Evolutionary conservation across 2,888 invertebrate genomes (phyloP), one percentile per base, ranked within the genome.

Genomic region (Galeruca laticollis): DNA sequence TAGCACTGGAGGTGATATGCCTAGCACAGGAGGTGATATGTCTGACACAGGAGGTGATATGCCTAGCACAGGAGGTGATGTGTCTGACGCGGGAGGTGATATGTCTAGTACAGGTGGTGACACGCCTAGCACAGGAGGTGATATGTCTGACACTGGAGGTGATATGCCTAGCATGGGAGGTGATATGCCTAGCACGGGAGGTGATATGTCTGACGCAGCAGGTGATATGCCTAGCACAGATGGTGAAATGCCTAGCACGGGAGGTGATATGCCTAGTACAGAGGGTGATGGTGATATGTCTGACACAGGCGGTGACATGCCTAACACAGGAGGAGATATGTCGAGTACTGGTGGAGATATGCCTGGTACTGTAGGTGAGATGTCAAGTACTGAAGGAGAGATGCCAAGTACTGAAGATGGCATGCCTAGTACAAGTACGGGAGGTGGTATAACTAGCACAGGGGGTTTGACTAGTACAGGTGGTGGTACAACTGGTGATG

Each of bases 61-160:
- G 8, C 70, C 74, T 15, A 71, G 70, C 15, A 73, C 70, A 2
- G 77, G 73, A 37, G 73, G 70, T 18, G 75, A 64, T 10, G 40
- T 57, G 6, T 62, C 71, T 4, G 76, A 85, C 15, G 73, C 71
- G 0, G 77, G 73, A 40, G 75, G 68, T 26, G 74, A 67, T 37
- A 71, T 62, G 56, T 70, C 74, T 0, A 63, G 68, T 31, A 74
- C 69, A 2, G 75, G 67, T 40, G 63, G 59, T 9, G 75, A 69
- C 18, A 65, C 31, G 47, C 9, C 26, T 13, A 20, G 57, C n/a
- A 68, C 68, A 10, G 68, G 68, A 43, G 59, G 51, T 20, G 66
- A 66, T 57, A 67, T 65, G 15, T 60, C 60, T n/a, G 59, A 37
- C 68, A 57, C 56, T 6, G 73, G 70, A 47, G 69, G 37, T 56